These are phyloP conservation scores for Climacteris rufus DNA, from an alignment of 2,113 vertebrate genomes.

Conservation along the genomic window DNA sequence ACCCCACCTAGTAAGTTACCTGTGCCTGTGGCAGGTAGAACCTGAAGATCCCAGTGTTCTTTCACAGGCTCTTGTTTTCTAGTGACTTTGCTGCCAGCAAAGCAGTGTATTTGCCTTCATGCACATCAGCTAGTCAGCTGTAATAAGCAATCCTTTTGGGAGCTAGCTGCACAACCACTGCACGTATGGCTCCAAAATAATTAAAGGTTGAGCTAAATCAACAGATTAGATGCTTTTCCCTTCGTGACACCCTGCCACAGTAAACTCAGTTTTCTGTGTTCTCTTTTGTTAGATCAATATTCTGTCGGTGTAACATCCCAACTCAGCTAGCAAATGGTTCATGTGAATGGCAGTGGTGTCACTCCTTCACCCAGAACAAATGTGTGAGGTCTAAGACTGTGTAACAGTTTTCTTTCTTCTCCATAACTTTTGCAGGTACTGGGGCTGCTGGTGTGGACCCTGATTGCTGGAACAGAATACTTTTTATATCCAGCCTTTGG, in stretches of 20 bases:
- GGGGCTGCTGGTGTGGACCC: conserved; percentile 91
- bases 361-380: not conserved
- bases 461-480: conserved; percentile 89
- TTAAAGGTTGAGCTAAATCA: not conserved
- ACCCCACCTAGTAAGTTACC: not conserved
- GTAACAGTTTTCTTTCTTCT: not conserved
- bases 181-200: not conserved
- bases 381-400: not conserved
- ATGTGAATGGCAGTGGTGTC: accelerated
- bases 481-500: conserved; percentile 81
- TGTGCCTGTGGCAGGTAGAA: not conserved
- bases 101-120: not conserved
- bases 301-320: not conserved
- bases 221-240: not conserved
- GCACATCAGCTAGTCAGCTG: not conserved
- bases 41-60: not conserved
- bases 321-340: not conserved
- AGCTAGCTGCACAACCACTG: not conserved
- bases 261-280: not conserved
- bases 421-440: conserved; percentile 72
- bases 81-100: not conserved
- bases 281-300: not conserved
- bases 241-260: not conserved
- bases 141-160: not conserved
- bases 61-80: not conserved